Evolutionary conservation across 2,113 vertebrate genomes (phyloP).

Genomic region (Caracal caracal): DNA sequence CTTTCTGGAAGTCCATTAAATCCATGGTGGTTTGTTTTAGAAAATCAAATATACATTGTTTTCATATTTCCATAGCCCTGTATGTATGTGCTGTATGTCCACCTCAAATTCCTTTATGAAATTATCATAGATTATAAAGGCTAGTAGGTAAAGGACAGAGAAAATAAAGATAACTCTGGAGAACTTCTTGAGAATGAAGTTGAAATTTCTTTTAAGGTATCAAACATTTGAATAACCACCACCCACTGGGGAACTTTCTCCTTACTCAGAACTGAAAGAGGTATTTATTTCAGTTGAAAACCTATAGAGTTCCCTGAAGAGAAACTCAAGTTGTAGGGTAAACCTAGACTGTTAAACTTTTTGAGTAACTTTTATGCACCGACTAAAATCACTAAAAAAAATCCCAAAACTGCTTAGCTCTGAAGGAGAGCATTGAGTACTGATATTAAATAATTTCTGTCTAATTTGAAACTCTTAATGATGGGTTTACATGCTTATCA

Average conservation of each 20-base stretch:
- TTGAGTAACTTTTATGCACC: conserved; percentile 62
- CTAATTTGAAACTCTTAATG: background rate
- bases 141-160: background rate
- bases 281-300: conserved; percentile 72
- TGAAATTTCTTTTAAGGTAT: conserved; percentile 72
- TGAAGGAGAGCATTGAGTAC: background rate
- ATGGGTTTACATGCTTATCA: background rate
- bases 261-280: conserved; percentile 74
- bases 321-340: conserved; percentile 70
- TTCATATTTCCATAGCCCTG: background rate
- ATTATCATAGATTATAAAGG: conserved; percentile 49
- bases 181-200: conserved; percentile 74
- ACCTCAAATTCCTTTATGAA: conserved; percentile 62
- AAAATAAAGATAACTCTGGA: conserved; percentile 60
- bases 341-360: conserved; percentile 64
- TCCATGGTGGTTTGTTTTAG: background rate
- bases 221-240: conserved; percentile 69
- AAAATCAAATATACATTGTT: conserved; percentile 48
- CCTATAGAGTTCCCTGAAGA: conserved; percentile 68
- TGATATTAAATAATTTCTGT: background rate
- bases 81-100: background rate
- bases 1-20: background rate
- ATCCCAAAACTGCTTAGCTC: background rate
- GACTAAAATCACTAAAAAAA: conserved; percentile 37
- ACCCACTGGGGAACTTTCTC: conserved; percentile 71